phyloP scores from a whole-genome alignment of 2,888 invertebrate species.

The Lumbricus terrestris region DNA sequence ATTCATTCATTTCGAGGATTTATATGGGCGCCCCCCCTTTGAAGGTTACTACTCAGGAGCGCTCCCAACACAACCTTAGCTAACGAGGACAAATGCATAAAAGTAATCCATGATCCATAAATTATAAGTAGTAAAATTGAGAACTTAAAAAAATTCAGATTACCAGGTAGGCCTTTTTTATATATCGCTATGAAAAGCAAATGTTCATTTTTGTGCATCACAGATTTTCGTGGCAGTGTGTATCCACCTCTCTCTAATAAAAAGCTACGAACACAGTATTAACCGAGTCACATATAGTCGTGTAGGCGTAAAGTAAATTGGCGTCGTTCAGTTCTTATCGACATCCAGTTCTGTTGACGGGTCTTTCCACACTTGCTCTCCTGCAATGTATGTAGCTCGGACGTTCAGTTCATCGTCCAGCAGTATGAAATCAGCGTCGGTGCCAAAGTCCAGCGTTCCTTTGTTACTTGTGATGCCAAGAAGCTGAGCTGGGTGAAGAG shows the following conservation, averaged over 20 bases:
- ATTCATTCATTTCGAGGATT: too few relatives aligned
- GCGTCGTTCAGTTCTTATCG: background rate
- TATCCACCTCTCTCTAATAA: background rate
- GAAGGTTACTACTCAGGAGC: too few relatives aligned
- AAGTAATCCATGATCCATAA: too few relatives aligned
- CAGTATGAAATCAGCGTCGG: slow-evolving; percentile 93
- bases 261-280: background rate
- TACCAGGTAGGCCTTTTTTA: background rate
- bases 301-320: background rate
- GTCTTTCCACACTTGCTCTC: slow-evolving; percentile 57
- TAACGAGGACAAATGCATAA: too few relatives aligned
- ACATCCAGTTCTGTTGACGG: background rate
- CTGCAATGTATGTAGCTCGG: slow-evolving; percentile 85
- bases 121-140: too few relatives aligned
- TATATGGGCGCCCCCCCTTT: too few relatives aligned
- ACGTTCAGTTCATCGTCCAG: slow-evolving; percentile 74
- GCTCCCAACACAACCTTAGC: too few relatives aligned
- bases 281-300: background rate
- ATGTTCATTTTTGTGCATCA: background rate
- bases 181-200: background rate
- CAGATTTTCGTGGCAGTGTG: background rate
- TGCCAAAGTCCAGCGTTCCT: slow-evolving; percentile 80
- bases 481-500: slow-evolving; percentile 84
- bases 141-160: too few relatives aligned
- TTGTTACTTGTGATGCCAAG: slow-evolving; percentile 75